Percentiles rank a stretch among this genome's conserved stretches.
Evolutionary conservation across 92 coral and sea anemone genomes (phyloP).

Genomic region (Palythoa grandis): DNA sequence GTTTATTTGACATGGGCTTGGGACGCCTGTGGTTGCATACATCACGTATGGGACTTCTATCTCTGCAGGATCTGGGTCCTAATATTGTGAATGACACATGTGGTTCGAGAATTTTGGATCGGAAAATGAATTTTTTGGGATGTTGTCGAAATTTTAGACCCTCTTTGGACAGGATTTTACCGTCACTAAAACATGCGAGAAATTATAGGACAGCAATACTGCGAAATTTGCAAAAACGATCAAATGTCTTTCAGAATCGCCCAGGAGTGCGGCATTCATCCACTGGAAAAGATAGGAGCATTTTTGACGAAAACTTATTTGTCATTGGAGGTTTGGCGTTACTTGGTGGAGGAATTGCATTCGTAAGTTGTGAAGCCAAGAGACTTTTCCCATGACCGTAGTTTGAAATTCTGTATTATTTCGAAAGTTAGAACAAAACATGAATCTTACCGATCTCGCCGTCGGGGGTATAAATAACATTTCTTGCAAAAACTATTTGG

Average conservation of each 20-base stretch:
- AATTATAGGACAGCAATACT: constrained; percentile 44
- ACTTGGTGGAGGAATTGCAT: constrained; percentile 72
- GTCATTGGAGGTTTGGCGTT: constrained; percentile 67
- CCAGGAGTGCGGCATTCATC: constrained; percentile 37
- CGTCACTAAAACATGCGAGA: constrained; percentile 43
- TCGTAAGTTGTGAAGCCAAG: constrained; percentile 57
- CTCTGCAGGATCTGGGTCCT: not conserved
- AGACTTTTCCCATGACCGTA: not conserved
- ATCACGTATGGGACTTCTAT: not conserved
- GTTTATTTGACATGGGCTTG: no score
- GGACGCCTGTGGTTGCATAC: not conserved
- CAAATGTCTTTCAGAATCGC: constrained; percentile 41
- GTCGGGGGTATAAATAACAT: no score
- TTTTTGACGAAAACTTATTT: constrained; percentile 60
- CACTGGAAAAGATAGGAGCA: not conserved
- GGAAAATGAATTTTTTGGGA: constrained; percentile 57
- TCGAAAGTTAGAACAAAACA: no score
- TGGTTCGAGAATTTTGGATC: not conserved
- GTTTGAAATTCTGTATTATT: not conserved
- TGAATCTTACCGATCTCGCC: no score
- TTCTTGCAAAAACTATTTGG: no score
- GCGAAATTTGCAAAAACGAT: constrained; percentile 62
- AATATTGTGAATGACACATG: constrained; percentile 29
- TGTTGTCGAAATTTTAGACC: constrained; percentile 81
- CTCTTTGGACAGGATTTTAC: constrained; percentile 73